Percentiles rank a stretch among this genome's conserved stretches.
Conservation (phyloP, 2,888 invertebrate species). For the Molanna angustata region DNA sequence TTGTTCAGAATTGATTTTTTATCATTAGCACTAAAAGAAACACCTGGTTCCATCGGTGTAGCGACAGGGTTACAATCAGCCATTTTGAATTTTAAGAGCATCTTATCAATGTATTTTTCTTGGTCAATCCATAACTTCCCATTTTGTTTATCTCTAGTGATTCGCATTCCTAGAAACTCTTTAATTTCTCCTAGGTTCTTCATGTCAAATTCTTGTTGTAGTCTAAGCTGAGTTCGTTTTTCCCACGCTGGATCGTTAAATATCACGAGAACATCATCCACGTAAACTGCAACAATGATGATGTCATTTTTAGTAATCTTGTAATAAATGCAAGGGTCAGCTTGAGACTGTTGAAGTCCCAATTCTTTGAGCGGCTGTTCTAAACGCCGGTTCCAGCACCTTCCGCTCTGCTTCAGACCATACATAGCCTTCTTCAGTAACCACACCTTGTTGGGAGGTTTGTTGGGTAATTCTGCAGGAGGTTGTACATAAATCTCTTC, state of each 20-base stretch:
- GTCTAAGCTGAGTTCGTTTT: not conserved
- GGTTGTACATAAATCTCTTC: not conserved
- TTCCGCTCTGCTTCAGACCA: constrained; percentile 2
- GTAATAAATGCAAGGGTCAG: not conserved
- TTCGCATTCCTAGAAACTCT: not conserved
- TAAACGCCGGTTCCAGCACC: not conserved
- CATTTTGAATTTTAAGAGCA: too few species aligned
- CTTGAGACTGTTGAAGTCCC: not conserved
- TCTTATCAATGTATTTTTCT: too few species aligned
- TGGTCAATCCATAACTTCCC: too few species aligned
- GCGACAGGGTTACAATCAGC: too few species aligned
- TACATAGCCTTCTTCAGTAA: not conserved
- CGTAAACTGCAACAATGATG: not conserved
- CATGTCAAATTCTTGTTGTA: not conserved
- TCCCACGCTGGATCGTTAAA: not conserved
- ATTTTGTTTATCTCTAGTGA: not conserved
- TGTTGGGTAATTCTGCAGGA: not conserved
- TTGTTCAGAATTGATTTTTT: too few species aligned
- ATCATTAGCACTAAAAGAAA: too few species aligned
- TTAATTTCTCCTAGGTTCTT: constrained; percentile 2
- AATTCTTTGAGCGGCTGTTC: not conserved
- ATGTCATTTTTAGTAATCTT: not conserved
- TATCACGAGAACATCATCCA: not conserved
- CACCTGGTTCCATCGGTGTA: too few species aligned
- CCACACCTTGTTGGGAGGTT: constrained; percentile 3